Conservation (phyloP, 2,888 invertebrate species). For the Perdita meconis region DNA sequence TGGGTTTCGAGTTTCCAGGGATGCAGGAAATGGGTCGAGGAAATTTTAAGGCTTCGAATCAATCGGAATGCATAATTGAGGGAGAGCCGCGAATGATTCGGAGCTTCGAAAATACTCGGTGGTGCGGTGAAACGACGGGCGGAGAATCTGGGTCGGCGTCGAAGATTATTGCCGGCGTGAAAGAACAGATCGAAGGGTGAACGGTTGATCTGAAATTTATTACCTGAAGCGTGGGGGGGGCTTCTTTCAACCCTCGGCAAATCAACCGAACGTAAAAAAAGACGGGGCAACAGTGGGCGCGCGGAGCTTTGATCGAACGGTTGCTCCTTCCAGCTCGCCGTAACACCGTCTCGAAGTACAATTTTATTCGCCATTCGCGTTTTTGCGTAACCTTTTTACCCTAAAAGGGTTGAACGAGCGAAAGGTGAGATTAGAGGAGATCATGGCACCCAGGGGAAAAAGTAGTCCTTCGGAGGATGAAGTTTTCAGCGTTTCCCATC, state of each 20-base stretch:
- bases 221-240: constrained; percentile 20
- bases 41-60: too few species aligned
- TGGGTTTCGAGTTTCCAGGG: too few species aligned
- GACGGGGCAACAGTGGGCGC: neutral
- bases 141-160: constrained; percentile 45
- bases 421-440: too few species aligned
- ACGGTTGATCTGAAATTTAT: constrained; percentile 62
- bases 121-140: constrained; percentile 16
- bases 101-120: constrained; percentile 33
- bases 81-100: neutral
- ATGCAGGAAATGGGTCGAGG: too few species aligned
- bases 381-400: too few species aligned
- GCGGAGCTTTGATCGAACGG: too few species aligned
- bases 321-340: too few species aligned
- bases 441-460: too few species aligned
- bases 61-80: neutral
- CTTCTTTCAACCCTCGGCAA: constrained; percentile 13
- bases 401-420: too few species aligned
- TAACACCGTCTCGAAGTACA: too few species aligned
- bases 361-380: too few species aligned
- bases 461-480: too few species aligned
- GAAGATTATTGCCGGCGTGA: constrained; percentile 57
- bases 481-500: neutral
- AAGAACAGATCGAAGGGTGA: constrained; percentile 31
- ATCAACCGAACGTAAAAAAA: constrained; percentile 11